Conservation (phyloP, 2,113 vertebrate genomes). For the Dolichallabes microphthalmus region DNA sequence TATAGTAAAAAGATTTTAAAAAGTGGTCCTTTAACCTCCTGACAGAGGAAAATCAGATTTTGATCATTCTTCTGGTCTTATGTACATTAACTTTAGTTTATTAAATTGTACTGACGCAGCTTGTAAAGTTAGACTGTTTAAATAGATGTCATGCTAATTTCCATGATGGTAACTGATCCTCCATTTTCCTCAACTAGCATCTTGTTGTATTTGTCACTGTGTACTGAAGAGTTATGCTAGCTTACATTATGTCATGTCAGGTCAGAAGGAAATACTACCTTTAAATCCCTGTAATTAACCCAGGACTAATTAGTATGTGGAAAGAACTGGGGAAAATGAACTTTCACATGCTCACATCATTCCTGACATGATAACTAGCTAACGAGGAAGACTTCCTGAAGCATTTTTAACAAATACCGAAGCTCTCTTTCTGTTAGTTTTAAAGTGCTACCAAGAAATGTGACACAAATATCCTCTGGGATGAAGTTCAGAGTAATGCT, state of each 20-base stretch:
- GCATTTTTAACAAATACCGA: background rate
- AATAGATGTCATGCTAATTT: background rate
- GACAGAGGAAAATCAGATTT: background rate
- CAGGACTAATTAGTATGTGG: background rate
- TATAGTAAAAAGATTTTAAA: no score
- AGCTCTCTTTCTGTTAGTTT: background rate
- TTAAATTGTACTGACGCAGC: background rate
- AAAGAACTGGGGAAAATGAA: background rate
- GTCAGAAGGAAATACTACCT: background rate
- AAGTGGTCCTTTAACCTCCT: background rate
- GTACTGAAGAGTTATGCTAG: background rate
- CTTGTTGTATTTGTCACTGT: no score
- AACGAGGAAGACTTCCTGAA: background rate
- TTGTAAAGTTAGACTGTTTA: background rate
- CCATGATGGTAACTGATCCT: background rate
- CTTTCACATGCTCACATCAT: background rate
- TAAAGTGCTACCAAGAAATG: background rate
- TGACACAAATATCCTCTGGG: background rate
- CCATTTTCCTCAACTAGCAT: background rate
- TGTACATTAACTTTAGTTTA: background rate
- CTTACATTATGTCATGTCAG: background rate
- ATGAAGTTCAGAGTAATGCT: background rate
- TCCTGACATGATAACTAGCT: background rate
- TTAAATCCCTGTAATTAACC: background rate
- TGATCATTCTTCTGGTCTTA: background rate